Base-by-base conservation (phyloP, 2,888 invertebrate genomes). In the Cryptophagus acutangulus region DNA sequence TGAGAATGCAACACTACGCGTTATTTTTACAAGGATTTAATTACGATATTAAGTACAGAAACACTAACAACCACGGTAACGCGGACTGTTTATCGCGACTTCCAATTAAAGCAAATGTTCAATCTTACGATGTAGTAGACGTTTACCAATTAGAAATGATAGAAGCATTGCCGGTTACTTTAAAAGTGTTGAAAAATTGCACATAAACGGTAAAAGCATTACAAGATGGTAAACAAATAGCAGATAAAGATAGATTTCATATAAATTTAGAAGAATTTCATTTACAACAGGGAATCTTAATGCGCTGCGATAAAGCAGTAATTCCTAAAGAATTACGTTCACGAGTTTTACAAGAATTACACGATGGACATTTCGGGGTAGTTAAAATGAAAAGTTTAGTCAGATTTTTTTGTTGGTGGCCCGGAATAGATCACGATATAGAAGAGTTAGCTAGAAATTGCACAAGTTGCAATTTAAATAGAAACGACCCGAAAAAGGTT, bases 1-100 rank as follows among this genome's bases (percentile, higher is more conserved):
- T 55, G n/a, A 34, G 63, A 36, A 25, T 62, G 2, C 58, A 58
- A 38, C 40, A 59, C 30, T 63, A 56, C 58, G 20, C 35, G 2
- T 2, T 15, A 18, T 34, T 25, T 34, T 17, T 34, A 18, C 4
- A 4, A 4, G 20, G 35, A 5, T 34, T 20, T 18, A 4, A 34
- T 25, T 34, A 34, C 12, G 20, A 13, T 9, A 5, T 34, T 3
- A 4, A 25, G 9, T 18, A 13, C 18, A 18, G 10, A n/a, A 34
- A 34, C 17, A 20, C 18, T 2, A 18, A 3, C 6, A 13, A 34
- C 3, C 17, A 34, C 15, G 26, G 3, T 6, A 18, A 12, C 8
- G 35, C 15, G 9, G 35, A 25, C n/a, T 16, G 35, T 6, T 20
- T 34, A 3, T 34, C 35, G 10, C 35, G 35, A 17, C 2, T 15